phyloP scores from a whole-genome alignment of 2,888 invertebrate species.

The Antheraea assamensis region DNA sequence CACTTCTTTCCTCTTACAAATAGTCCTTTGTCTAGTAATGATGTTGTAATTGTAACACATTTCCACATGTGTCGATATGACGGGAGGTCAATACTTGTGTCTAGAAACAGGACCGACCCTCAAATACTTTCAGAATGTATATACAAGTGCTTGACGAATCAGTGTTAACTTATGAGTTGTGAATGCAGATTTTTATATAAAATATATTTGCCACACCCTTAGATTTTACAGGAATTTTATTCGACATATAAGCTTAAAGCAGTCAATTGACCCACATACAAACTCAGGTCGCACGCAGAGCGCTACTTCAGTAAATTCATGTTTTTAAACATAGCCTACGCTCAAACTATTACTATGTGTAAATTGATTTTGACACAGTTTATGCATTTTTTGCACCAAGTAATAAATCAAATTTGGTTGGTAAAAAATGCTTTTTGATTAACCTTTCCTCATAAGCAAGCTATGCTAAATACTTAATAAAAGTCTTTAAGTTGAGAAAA shows the following conservation, averaged over 20 bases:
- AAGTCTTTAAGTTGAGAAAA: background rate
- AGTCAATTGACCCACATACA: conserved; percentile 46
- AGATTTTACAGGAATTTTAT: conserved; percentile 13
- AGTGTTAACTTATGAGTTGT: no score
- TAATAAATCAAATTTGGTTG: background rate
- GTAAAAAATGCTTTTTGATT: no score
- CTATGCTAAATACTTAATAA: background rate
- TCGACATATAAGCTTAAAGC: conserved; percentile 9
- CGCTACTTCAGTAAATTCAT: conserved; percentile 42
- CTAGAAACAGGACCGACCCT: no score
- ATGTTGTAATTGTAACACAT: no score
- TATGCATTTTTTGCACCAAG: background rate
- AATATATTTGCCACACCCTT: background rate
- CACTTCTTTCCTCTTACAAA: no score
- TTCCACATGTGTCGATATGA: no score
- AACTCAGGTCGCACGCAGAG: conserved; percentile 28
- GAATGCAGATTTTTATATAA: no score
- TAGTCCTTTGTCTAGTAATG: no score
- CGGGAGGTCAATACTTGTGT: no score
- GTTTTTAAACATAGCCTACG: conserved; percentile 53
- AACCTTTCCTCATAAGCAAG: background rate
- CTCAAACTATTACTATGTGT: conserved; percentile 31
- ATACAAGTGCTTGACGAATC: no score
- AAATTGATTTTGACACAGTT: conserved; percentile 22
- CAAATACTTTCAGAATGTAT: no score